Conservation (phyloP, 2,113 vertebrate genomes). For the Brachyistius frenatus region DNA sequence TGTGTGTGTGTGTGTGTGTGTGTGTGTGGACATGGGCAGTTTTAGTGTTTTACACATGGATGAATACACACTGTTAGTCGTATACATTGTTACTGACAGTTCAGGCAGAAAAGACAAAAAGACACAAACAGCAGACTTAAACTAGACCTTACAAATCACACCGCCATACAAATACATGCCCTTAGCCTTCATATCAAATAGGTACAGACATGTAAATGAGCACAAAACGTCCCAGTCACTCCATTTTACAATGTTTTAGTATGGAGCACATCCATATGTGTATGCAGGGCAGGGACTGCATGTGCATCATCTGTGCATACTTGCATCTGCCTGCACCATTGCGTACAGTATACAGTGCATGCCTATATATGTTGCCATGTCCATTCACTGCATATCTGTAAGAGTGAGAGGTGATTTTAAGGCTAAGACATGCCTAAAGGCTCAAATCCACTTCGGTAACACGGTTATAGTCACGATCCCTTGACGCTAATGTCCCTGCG, state of each 20-base stretch:
- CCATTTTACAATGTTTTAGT: neutral
- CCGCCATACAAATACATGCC: neutral
- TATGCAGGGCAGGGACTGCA: neutral
- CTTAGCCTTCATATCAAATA: neutral
- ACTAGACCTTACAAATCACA: neutral
- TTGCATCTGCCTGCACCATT: constrained; percentile 40
- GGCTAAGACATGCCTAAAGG: constrained; percentile 61
- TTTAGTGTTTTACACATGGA: neutral
- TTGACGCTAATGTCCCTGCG: constrained; percentile 49
- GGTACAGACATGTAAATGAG: neutral
- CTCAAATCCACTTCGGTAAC: constrained; percentile 49
- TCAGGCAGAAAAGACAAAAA: constrained; percentile 19
- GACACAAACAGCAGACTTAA: constrained; percentile 2
- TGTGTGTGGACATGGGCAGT: neutral
- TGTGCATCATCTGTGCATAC: constrained; percentile 13
- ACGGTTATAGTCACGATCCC: constrained; percentile 52
- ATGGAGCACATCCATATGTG: neutral
- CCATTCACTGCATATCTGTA: constrained; percentile 38
- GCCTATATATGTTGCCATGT: constrained; percentile 25
- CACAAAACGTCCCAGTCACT: neutral
- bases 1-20: neutral
- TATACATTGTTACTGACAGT: constrained; percentile 6
- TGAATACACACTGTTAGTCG: neutral
- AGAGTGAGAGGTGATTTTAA: constrained; percentile 57
- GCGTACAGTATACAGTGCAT: constrained; percentile 14